A percentile compares a stretch with the other conserved stretches of the same genome.
These are phyloP conservation scores for Lasioglossum morio DNA, from an alignment of 2,888 invertebrate species.

Conservation along the genomic window DNA sequence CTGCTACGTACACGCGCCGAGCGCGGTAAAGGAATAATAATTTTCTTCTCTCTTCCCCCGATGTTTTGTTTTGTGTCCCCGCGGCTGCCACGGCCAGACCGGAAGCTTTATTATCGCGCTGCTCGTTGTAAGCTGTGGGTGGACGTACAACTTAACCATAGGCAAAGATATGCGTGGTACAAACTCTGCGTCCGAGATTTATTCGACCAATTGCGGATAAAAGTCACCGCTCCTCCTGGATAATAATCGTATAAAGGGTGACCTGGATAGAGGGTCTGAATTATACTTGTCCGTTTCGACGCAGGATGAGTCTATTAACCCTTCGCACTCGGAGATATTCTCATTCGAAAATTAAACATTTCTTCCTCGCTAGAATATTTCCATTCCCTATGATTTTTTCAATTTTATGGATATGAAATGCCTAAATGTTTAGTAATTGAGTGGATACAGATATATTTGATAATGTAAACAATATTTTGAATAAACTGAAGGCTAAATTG, in stretches of 20 bases:
- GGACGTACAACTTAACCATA: slow-evolving; percentile 52
- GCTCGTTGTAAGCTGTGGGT: slow-evolving; percentile 63
- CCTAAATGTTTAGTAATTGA: no score
- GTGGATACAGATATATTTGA: no score
- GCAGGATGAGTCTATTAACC: slow-evolving; percentile 5
- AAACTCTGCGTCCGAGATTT: slow-evolving; percentile 39
- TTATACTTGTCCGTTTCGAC: neutral
- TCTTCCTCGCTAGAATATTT: no score
- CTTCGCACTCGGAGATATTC: no score
- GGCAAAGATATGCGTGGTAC: slow-evolving; percentile 49
- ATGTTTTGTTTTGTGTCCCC: slow-evolving; percentile 66
- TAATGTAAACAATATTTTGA: no score
- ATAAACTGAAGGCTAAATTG: no score
- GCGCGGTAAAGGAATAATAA: slow-evolving; percentile 62
- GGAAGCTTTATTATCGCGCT: slow-evolving; percentile 74
- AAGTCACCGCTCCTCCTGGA: neutral
- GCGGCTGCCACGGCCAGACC: slow-evolving; percentile 69
- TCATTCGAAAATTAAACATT: neutral
- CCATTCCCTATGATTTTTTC: no score
- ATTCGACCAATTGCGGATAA: slow-evolving; percentile 7
- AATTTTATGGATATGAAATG: no score
- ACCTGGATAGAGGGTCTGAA: neutral
- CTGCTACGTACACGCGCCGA: slow-evolving; percentile 51
- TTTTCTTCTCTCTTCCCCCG: slow-evolving; percentile 58
- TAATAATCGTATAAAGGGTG: slow-evolving; percentile 1